Percentiles rank a stretch among this genome's conserved stretches.
phyloP scores from a whole-genome alignment of 2,797 vertebrate species.

The Leontopithecus rosalia region DNA sequence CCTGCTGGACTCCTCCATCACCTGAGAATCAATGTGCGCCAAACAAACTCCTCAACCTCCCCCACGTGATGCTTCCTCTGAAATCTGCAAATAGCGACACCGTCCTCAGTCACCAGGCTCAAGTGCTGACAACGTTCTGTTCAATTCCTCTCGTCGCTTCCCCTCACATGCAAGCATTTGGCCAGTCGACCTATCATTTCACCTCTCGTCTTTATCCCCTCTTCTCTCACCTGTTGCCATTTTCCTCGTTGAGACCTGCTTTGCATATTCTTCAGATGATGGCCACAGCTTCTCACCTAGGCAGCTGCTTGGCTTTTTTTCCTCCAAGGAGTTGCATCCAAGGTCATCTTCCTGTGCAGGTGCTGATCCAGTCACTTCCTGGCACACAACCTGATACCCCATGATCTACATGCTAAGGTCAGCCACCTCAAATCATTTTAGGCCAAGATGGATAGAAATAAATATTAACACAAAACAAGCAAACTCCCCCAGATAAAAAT shows the following conservation, averaged over 20 bases:
- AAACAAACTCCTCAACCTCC: not conserved
- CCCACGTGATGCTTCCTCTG: fast-evolving
- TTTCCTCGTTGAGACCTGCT: not conserved
- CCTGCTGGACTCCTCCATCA: not conserved
- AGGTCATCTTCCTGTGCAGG: not conserved
- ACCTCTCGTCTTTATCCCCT: not conserved
- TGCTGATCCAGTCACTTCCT: not conserved
- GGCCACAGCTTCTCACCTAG: not conserved
- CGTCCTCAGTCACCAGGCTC: not conserved
- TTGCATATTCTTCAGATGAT: not conserved
- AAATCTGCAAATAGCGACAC: not conserved
- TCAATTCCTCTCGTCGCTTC: not conserved
- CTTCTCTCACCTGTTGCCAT: not conserved
- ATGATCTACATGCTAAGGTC: not conserved
- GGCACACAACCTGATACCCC: not conserved
- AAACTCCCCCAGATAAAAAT: not conserved
- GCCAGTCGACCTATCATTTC: not conserved
- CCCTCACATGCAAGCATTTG: not conserved
- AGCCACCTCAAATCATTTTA: not conserved
- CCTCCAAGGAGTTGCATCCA: not conserved
- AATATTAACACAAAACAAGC: not conserved
- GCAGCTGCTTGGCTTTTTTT: not conserved
- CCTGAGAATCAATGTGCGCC: not conserved
- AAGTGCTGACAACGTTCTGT: fast-evolving
- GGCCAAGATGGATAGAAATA: not conserved